These are phyloP conservation scores for Rhodeus uyekii DNA, from an alignment of 2,797 vertebrate species.

Conservation along the genomic window DNA sequence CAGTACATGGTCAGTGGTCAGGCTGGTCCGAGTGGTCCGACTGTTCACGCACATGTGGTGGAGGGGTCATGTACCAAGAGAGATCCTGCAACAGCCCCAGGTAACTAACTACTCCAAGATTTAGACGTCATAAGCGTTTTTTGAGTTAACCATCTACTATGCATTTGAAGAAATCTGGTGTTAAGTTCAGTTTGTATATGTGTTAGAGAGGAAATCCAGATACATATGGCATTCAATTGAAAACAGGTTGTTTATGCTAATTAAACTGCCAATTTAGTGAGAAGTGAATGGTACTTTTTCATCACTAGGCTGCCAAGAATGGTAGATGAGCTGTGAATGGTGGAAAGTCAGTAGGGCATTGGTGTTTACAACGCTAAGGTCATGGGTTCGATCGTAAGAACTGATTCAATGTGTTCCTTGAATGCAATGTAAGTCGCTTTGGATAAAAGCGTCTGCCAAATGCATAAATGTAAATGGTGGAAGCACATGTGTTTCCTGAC, in stretches of 20 bases:
- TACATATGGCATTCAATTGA: background rate
- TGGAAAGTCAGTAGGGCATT: no score
- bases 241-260: background rate
- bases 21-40: conserved; percentile 90
- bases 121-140: no score
- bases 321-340: background rate
- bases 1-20: conserved; percentile 93
- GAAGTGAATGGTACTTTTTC: background rate
- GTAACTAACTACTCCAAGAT: conserved; percentile 68
- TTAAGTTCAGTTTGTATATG: background rate
- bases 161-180: background rate
- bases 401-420: no score
- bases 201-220: background rate
- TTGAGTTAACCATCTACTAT: background rate
- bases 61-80: conserved; percentile 87
- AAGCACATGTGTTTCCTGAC: background rate
- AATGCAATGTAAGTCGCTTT: no score
- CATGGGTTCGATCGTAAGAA: no score
- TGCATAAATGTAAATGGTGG: background rate
- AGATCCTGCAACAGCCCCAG: conserved; percentile 92
- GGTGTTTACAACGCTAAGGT: no score
- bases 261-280: background rate
- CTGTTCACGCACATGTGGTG: conserved; percentile 91
- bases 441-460: no score
- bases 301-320: background rate